phyloP scores from a whole-genome alignment of 2,888 invertebrate genomes.

The Marasmarcha lunaedactyla region DNA sequence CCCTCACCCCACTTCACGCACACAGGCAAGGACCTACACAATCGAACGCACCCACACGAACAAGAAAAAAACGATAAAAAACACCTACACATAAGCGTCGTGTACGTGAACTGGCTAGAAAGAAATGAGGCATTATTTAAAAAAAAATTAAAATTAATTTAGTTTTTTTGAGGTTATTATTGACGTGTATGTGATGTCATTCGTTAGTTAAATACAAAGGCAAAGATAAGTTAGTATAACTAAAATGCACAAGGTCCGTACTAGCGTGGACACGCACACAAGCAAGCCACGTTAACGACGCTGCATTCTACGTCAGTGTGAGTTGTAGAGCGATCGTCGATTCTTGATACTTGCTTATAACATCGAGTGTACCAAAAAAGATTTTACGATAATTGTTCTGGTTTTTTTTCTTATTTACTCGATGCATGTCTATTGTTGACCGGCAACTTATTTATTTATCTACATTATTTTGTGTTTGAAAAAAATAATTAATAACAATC shows the following conservation, averaged over 20 bases:
- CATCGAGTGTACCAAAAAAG: background rate
- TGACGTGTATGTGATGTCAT: too few relatives aligned
- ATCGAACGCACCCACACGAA: slow-evolving; percentile 64
- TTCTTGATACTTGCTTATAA: slow-evolving; percentile 24
- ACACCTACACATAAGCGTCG: slow-evolving; percentile 36
- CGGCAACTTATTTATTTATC: too few relatives aligned
- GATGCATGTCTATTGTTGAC: too few relatives aligned
- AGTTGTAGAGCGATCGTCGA: slow-evolving; percentile 28
- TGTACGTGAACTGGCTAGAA: slow-evolving; percentile 16
- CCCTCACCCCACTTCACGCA: slow-evolving; percentile 22
- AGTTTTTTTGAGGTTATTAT: too few relatives aligned
- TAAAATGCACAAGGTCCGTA: slow-evolving; percentile 59
- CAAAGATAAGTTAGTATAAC: slow-evolving; percentile 21
- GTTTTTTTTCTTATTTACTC: too few relatives aligned
- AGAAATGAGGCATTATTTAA: slow-evolving; percentile 15
- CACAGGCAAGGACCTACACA: slow-evolving; percentile 35
- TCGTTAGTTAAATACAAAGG: slow-evolving; percentile 30
- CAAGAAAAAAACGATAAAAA: slow-evolving; percentile 66
- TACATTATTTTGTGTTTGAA: too few relatives aligned
- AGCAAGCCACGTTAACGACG: slow-evolving; percentile 28
- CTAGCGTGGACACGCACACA: slow-evolving; percentile 50
- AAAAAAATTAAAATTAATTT: too few relatives aligned
- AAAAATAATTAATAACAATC: too few relatives aligned
- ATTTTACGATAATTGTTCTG: too few relatives aligned
- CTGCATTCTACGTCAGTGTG: slow-evolving; percentile 48